Evolutionary conservation across 2,888 invertebrate genomes (phyloP).

Genomic region (Drosophila melanosoma): DNA sequence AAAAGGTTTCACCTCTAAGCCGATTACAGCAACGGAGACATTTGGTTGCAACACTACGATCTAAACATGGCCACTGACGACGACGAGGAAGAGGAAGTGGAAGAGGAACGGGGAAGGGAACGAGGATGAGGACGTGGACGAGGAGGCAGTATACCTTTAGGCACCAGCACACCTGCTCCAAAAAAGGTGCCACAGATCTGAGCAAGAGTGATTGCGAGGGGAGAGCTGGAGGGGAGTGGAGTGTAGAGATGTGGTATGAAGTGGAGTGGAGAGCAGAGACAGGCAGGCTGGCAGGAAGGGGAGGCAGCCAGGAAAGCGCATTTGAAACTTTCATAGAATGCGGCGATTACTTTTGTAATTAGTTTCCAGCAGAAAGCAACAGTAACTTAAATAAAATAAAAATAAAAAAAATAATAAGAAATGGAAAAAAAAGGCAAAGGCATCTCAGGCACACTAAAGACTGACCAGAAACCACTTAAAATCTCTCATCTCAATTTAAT

Average conservation of each 20-base stretch:
- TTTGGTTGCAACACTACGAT: conserved; percentile 45
- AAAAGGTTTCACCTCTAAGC: conserved; percentile 81
- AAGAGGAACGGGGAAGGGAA: not conserved
- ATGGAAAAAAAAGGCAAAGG: not conserved
- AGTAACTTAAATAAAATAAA: conserved; percentile 1
- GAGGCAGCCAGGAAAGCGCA: conserved; percentile 21
- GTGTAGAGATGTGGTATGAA: not conserved
- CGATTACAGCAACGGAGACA: conserved; percentile 68
- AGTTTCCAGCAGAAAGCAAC: conserved; percentile 44
- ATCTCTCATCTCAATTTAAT: not conserved
- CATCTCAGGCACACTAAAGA: not conserved
- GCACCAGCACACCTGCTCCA: conserved; percentile 20
- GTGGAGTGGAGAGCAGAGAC: not conserved
- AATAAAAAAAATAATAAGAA: not conserved
- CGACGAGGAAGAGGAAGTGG: not conserved
- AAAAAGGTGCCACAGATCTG: conserved; percentile 1
- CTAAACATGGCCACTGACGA: conserved; percentile 21
- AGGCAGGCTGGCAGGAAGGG: not conserved
- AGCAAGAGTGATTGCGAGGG: not conserved
- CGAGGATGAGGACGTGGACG: not conserved
- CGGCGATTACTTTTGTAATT: conserved; percentile 66
- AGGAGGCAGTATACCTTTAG: conserved; percentile 31
- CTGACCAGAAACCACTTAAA: not conserved
- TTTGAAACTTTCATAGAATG: conserved; percentile 47
- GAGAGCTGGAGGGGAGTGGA: not conserved